Evolutionary conservation across 2,113 vertebrate genomes (phyloP), one percentile per base, ranked within the genome.

Genomic region (Megaceryle torquata): DNA sequence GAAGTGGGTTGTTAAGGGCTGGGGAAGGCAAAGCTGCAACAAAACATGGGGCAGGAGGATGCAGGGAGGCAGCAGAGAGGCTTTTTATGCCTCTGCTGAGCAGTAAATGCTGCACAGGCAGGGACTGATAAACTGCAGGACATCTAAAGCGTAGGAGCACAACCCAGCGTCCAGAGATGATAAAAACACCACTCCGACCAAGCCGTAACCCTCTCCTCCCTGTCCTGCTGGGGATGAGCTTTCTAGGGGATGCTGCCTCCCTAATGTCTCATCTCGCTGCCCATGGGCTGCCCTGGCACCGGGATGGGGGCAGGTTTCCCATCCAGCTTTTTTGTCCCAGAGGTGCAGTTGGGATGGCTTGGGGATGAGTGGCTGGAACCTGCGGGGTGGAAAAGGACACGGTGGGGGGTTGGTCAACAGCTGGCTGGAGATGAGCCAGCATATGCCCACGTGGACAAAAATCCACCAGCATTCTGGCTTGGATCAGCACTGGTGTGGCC

Each of bases 81-180:
- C 18, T 95, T 71, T 25, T 46, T 7, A 0, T 16, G 21, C 24
- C 41, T 57, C 13, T 29, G 65, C 74, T 1, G 0, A 60, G 53
- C 69, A 72, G 43, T 60, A 61, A 77, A 14, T 0, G 15, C 80
- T 25, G 82, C 67, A 1, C 43, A 31, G 57, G 15, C 78, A 59
- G 83, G 37, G 80, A 61, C 1, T 1, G 93, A 41, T 13, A 8
- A 80, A 48, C 41, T 22, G 15, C 69, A 37, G 83, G 86, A 46
- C 31, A 48, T 91, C 33, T 3, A 21, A 71, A 86, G 95, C 2
- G 74, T 78, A 89, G 96, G 96, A 96, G 96, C 96, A 96, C 91
- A 95, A 15, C 96, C 96, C 96, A 96, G 96, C 81, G 96, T 94
- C 81, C 46, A 2, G 48, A 91, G 21, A 33, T 1, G 87, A 92